Percentiles rank a stretch among this genome's conserved stretches.
Evolutionary conservation across 2,888 invertebrate species (phyloP).

Genomic region (Caenorhabditis sinica): DNA sequence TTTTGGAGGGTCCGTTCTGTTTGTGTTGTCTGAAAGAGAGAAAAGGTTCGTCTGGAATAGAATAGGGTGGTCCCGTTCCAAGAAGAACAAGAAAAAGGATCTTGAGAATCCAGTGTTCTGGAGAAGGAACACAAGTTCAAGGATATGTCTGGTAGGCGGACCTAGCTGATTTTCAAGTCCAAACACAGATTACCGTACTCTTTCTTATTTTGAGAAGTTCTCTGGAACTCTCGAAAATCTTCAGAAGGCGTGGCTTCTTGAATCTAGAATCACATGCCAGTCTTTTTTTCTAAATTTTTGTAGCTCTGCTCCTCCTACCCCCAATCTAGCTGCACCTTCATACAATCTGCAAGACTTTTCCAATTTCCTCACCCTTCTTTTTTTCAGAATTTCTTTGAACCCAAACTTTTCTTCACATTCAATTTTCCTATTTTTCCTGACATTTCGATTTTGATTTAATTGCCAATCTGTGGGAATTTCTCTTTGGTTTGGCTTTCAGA

Average conservation of each 20-base stretch:
- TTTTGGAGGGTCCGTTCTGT: not conserved
- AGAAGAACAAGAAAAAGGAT: not conserved
- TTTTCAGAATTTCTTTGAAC: not conserved
- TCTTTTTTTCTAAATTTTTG: too few species aligned
- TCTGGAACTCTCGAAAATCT: too few species aligned
- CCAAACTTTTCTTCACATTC: not conserved
- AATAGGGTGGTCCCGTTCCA: not conserved
- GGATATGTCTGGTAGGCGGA: not conserved
- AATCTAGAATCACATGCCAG: too few species aligned
- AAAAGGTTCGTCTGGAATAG: not conserved
- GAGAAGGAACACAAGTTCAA: not conserved
- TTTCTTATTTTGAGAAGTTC: too few species aligned
- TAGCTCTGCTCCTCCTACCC: not conserved
- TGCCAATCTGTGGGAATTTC: slow-evolving; percentile 2
- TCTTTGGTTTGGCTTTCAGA: not conserved
- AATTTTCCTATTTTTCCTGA: slow-evolving; percentile 5
- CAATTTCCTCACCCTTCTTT: not conserved
- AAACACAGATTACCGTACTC: too few species aligned
- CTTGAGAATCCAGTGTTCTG: not conserved
- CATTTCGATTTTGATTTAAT: not conserved
- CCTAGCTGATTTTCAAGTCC: too few species aligned
- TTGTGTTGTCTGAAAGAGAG: slow-evolving; percentile 13
- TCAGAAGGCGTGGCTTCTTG: too few species aligned
- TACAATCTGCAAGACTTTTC: not conserved
- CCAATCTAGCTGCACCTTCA: not conserved